These are phyloP conservation scores for Drosophila seclusa DNA, from an alignment of 2,888 invertebrate genomes.

Conservation along the genomic window DNA sequence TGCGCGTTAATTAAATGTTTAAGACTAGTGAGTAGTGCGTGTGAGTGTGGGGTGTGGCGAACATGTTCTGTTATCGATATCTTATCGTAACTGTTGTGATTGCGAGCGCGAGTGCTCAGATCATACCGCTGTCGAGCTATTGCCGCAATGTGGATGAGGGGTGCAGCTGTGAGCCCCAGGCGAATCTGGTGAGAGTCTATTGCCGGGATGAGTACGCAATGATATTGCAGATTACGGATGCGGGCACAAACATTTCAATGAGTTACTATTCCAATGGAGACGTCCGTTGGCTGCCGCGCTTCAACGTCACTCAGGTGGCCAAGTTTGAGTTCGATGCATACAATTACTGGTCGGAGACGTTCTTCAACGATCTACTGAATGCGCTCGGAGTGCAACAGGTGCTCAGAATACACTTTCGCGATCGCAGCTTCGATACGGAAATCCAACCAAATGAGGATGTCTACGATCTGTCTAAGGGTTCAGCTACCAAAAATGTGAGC, in stretches of 20 bases:
- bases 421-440: constrained; percentile 56
- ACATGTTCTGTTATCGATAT: constrained; percentile 45
- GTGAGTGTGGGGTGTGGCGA: constrained; percentile 22
- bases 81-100: constrained; percentile 21
- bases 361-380: constrained; percentile 56
- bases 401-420: constrained; percentile 53
- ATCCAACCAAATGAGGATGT: not conserved
- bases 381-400: constrained; percentile 54
- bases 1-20: constrained; percentile 35
- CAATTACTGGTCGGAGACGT: constrained; percentile 59
- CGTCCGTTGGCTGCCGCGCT: constrained; percentile 55
- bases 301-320: constrained; percentile 49
- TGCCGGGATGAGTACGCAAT: constrained; percentile 63
- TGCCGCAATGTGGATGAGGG: constrained; percentile 36
- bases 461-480: not conserved
- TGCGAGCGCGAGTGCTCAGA: constrained; percentile 40
- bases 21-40: constrained; percentile 6
- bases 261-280: constrained; percentile 55
- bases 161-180: constrained; percentile 65
- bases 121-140: constrained; percentile 62
- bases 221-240: constrained; percentile 57
- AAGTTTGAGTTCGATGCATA: constrained; percentile 72
- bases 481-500: constrained; percentile 10
- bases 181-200: constrained; percentile 60
- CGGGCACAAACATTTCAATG: constrained; percentile 51